Base-by-base conservation (phyloP, 2,888 invertebrate genomes). In the Abrostola tripartita region DNA sequence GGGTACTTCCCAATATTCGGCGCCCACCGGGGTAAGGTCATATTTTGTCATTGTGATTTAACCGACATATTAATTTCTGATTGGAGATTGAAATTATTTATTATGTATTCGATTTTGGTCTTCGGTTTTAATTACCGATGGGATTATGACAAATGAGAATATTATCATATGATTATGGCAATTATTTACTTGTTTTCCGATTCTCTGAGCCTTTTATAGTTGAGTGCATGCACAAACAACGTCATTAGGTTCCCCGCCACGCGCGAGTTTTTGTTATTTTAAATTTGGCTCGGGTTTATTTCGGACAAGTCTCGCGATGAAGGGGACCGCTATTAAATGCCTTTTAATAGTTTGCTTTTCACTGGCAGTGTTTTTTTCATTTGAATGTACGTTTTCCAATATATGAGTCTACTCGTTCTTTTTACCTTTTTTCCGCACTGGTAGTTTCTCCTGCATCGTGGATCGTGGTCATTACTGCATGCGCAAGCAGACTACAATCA, bases 51-150 rank as follows among this genome's bases (percentile, higher is more conserved):
- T 56, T 55, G 55, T 53, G 57, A 61, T 66, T 69, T 65, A 64
- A 65, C 63, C 41, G 42, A 61, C 51, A 66, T 67, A 69, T 69
- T 67, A 69, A 68, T 70, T 72, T 77, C 56, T 65, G 65, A 65
- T 64, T 63, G 56, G 61, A 64, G 44, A 68, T 76, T 64, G 68
- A 58, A 52, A 74, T 67, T 61, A 71, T 71, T 71, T 64, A 54
- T 61, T 47, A 54, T 53, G 49, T 52, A 52, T 72, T 10, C 52
- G 54, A 52, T 65, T 61, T 61, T 52, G 52, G 49, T 47, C 44
- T 42, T 7, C 5, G 38, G 40, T 51, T 58, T 44, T 8, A 53
- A 68, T 53, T 38, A 63, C 50, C n/a, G 11, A 52, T 41, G 40
- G 42, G 47, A 49, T 58, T 61, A 49, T 37, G 14, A 12, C 58